Evolutionary conservation across 2,888 invertebrate genomes (phyloP).

Genomic region (Synergus japonicus): DNA sequence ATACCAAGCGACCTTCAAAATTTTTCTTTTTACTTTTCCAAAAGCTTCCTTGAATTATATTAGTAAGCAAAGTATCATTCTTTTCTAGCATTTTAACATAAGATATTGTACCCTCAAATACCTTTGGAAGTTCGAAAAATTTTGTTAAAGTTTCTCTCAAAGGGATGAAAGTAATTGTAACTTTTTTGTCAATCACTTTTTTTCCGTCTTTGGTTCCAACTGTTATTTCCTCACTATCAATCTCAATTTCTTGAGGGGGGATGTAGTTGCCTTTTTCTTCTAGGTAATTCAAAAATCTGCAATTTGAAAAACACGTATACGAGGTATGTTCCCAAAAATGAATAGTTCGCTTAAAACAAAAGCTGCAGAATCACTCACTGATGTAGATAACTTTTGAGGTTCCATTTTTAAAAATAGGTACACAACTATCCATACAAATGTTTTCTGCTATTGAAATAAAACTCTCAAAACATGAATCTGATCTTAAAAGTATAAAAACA

Average conservation of each 20-base stretch:
- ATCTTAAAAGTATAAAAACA: no score
- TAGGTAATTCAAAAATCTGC: slow-evolving; percentile 45
- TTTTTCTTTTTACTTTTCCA: slow-evolving; percentile 44
- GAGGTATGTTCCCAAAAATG: slow-evolving; percentile 47
- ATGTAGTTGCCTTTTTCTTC: slow-evolving; percentile 43
- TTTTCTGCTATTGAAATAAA: no score
- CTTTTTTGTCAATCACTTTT: slow-evolving; percentile 34
- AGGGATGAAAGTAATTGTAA: slow-evolving; percentile 47
- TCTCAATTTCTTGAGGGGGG: slow-evolving; percentile 45
- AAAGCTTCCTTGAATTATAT: slow-evolving; percentile 46
- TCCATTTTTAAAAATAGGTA: slow-evolving; percentile 9
- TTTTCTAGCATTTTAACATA: slow-evolving; percentile 44
- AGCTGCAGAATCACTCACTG: slow-evolving; percentile 24
- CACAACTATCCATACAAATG: no score
- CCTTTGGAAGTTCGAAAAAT: slow-evolving; percentile 49
- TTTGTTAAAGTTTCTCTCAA: slow-evolving; percentile 44
- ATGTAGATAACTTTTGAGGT: neutral
- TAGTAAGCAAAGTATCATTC: slow-evolving; percentile 39
- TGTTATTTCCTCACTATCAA: slow-evolving; percentile 40
- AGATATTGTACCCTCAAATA: slow-evolving; percentile 44
- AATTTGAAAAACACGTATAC: slow-evolving; percentile 44
- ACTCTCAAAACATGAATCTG: no score
- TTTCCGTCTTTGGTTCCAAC: slow-evolving; percentile 35
- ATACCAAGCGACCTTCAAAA: slow-evolving; percentile 43
- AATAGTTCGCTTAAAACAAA: slow-evolving; percentile 43